These are phyloP conservation scores for Sapajus apella DNA, from an alignment of 2,113 vertebrate genomes.

Conservation along the genomic window DNA sequence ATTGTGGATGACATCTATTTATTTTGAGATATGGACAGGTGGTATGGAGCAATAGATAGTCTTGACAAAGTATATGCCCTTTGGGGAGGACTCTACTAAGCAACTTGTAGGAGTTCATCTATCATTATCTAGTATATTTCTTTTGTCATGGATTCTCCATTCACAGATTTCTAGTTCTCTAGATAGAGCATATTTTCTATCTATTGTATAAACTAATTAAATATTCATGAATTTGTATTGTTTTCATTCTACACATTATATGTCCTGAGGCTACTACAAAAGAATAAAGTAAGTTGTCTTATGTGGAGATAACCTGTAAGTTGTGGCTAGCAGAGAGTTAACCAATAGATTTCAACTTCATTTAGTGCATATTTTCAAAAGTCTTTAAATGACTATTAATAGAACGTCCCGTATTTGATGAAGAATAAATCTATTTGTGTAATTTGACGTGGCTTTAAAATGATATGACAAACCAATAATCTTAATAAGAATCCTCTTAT, in stretches of 20 bases:
- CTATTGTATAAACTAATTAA: constrained; percentile 10
- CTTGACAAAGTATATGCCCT: neutral
- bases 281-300: neutral
- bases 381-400: neutral
- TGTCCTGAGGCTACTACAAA: neutral
- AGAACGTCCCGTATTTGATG: neutral
- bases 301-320: neutral
- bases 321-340: neutral
- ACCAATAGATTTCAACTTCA: neutral
- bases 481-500: neutral
- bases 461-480: neutral
- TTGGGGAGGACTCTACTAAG: neutral
- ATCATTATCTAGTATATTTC: neutral
- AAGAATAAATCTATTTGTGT: neutral
- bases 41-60: neutral
- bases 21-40: neutral
- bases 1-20: neutral
- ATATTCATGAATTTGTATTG: neutral
- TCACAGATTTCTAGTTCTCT: neutral
- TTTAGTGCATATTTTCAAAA: neutral
- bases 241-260: neutral
- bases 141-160: neutral
- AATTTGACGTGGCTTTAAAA: neutral
- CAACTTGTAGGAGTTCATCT: neutral
- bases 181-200: neutral